Base-by-base conservation (phyloP, 92 coral and sea anemone species). In the Palythoa grandis region DNA sequence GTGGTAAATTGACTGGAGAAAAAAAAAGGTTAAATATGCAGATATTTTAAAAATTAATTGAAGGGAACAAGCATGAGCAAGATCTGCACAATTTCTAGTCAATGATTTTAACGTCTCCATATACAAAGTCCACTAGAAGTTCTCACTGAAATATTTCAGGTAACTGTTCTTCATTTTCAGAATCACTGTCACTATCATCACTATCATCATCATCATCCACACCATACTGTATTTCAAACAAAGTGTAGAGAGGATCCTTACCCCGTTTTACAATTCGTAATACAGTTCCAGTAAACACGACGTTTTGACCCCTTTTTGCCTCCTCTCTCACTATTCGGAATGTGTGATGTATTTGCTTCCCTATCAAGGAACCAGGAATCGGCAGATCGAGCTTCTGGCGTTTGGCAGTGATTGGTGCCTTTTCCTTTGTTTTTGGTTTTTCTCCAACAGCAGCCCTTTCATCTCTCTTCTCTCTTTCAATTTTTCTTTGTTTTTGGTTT, bases 341-440 rank as follows among this genome's bases (percentile, higher is more conserved):
- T 35, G 76, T 71, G 76, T 71, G 76, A 1, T 71, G 23, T 35
- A 71, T 71, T 38, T 71, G 53, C 9, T 38, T 71, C 23, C 76
- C 76, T 35, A 71, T 71, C 52, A 71, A 43, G 10, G 53, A 71
- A 60, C n/a, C 74, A 70, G 74, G 74, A 3, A 25, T 70, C 14
- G 74, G 76, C 76, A 71, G n/a, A 71, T 71, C 53, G 24, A 71
- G 76, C 22, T 71, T 71, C 76, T 71, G 76, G 53, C 76, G 76
- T 71, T 71, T 71, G n/a, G 76, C 24, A 71, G 76, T 11, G 54
- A 13, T n/a, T 71, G 76, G 76, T 71, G 76, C 53, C 22, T 71
- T 71, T 71, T 71, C 76, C 76, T 71, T 71, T 71, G 76, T 37
- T 19, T 71, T 37, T 14, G 76, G 76, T 71, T 19, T 71, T 38